These are phyloP conservation scores for Diorhabda sublineata DNA, from an alignment of 1,140 invertebrate genomes.

Conservation along the genomic window DNA sequence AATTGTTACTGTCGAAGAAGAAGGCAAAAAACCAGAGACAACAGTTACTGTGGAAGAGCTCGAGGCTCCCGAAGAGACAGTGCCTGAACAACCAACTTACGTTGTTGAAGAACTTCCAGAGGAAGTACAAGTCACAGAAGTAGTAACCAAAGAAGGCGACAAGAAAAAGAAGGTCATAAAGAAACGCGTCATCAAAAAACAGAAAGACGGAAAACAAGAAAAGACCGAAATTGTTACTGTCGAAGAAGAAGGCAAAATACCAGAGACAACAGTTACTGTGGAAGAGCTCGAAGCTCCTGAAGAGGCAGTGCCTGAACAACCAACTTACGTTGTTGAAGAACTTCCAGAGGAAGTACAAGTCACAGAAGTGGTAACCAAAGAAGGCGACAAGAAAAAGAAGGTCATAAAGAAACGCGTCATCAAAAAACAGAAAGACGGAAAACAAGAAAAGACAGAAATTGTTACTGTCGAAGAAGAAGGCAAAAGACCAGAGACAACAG, in stretches of 20 bases:
- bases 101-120: constrained; percentile 30
- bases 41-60: constrained; percentile 42
- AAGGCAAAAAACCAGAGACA: constrained; percentile 41
- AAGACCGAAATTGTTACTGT: constrained; percentile 41
- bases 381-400: constrained; percentile 28
- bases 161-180: constrained; percentile 36
- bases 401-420: constrained; percentile 25
- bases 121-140: constrained; percentile 42
- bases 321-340: constrained; percentile 38
- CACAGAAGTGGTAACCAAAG: constrained; percentile 23
- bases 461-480: constrained; percentile 41
- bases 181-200: constrained; percentile 37
- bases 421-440: constrained; percentile 42
- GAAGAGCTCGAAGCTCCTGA: constrained; percentile 47
- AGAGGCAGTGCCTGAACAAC: constrained; percentile 36
- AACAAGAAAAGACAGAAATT: constrained; percentile 42
- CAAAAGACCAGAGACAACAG: constrained; percentile 34
- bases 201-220: constrained; percentile 36
- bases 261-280: constrained; percentile 38
- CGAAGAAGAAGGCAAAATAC: constrained; percentile 42
- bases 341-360: constrained; percentile 36
- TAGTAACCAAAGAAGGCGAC: constrained; percentile 39
- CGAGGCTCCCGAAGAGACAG: constrained; percentile 32
- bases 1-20: constrained; percentile 43
- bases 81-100: constrained; percentile 29